Base-by-base conservation (phyloP, 2,797 vertebrate genomes). In the Poeciliopsis infans region DNA sequence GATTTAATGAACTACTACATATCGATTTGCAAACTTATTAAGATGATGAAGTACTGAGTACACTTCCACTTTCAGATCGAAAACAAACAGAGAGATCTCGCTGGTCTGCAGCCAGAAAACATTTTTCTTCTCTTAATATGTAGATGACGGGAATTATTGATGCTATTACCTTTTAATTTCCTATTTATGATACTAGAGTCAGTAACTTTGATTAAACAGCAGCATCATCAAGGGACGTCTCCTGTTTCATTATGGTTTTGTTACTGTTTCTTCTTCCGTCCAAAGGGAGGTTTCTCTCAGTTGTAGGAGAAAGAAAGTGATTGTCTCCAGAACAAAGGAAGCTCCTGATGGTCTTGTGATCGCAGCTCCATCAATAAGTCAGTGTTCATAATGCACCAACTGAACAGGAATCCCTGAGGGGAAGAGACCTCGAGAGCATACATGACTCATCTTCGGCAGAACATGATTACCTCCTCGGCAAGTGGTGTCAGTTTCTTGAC, bases 351-450 rank as follows among this genome's bases (percentile, higher is more conserved):
- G 79, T 86, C 92, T 73, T 91, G 86, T 93, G 91, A 92, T 89
- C 80, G 71, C 55, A 64, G 74, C 81, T 77, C 91, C 88, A 92
- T 94, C 89, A 92, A 86, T 93, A 92, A 91, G 86, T 91, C 83
- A 91, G 86, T 90, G 89, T 93, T 91, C 72, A 70, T 85, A 82
- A 91, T 86, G 83, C 49, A 83, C 75, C 85, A 78, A 87, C 74
- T 76, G 82, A 83, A 79, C 77, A 68, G 36, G 49, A 85, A 33
- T 84, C 85, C 82, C 80, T 41, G 74, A 69, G 82, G 47, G 45
- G 33, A 39, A 75, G 74, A 41, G 53, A 74, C 78, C 69, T 72
- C 4, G 28, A 53, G 46, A 82, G 75, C 71, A 75, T 43, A 81
- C 39, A 78, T 89, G 89, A 89, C 79, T 89, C 85, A 87, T 83